Evolutionary conservation across 2,888 invertebrate genomes (phyloP).

Genomic region (Dryadula phaetusa): DNA sequence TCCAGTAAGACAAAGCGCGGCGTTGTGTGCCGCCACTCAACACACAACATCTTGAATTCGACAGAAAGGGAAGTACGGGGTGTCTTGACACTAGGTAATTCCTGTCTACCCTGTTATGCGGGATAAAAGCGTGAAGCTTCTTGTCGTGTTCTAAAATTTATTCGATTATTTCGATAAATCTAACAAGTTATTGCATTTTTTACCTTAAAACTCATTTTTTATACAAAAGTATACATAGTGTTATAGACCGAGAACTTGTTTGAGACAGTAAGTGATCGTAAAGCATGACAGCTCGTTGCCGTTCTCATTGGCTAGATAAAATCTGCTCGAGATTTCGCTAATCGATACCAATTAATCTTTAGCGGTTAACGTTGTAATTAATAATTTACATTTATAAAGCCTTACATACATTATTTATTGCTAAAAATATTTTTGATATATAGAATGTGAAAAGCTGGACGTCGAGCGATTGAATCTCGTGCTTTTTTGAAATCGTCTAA

Average conservation of each 20-base stretch:
- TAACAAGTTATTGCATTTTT: neutral
- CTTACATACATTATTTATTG: neutral
- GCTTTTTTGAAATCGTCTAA: too few relatives aligned
- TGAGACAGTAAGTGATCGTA: slow-evolving; percentile 14
- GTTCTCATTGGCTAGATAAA: slow-evolving; percentile 44
- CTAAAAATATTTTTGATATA: too few relatives aligned
- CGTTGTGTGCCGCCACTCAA: too few relatives aligned
- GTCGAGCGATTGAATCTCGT: too few relatives aligned
- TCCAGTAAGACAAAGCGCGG: too few relatives aligned
- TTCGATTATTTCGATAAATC: neutral
- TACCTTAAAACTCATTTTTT: neutral
- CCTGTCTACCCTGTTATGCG: too few relatives aligned
- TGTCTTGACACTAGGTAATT: too few relatives aligned
- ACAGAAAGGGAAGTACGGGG: too few relatives aligned
- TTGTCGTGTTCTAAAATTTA: neutral
- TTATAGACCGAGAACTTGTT: slow-evolving; percentile 16
- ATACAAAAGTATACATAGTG: too few relatives aligned
- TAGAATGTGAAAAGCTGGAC: too few relatives aligned
- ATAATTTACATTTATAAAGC: slow-evolving; percentile 28
- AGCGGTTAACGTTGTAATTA: slow-evolving; percentile 42
- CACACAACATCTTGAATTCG: too few relatives aligned
- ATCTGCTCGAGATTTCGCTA: slow-evolving; percentile 57
- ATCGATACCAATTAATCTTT: slow-evolving; percentile 69
- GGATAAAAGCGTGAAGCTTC: too few relatives aligned
- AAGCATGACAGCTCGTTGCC: slow-evolving; percentile 32